Percentiles rank a stretch among this genome's conserved stretches.
These are phyloP conservation scores for Holcopasites calliopsidis DNA, from an alignment of 1,140 invertebrate species.

Conservation along the genomic window DNA sequence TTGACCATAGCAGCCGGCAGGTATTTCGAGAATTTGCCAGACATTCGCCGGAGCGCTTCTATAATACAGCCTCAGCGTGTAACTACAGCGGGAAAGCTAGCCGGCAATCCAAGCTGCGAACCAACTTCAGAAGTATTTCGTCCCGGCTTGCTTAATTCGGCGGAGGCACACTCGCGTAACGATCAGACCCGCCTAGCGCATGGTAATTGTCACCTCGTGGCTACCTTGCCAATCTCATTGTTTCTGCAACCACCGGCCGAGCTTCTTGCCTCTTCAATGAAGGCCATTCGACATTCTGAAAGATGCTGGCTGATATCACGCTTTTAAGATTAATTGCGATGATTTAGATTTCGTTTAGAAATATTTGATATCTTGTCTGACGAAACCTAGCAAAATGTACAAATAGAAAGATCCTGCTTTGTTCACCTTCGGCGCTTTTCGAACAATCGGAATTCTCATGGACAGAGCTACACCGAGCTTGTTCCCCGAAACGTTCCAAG, in stretches of 20 bases:
- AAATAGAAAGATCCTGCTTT: no score
- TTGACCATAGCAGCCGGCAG: slow-evolving; percentile 38
- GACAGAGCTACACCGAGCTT: no score
- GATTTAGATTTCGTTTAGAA: no score
- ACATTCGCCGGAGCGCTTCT: slow-evolving; percentile 18
- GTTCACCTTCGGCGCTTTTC: no score
- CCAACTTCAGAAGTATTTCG: slow-evolving; percentile 42
- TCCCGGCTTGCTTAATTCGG: slow-evolving; percentile 14
- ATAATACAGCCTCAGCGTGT: slow-evolving; percentile 36
- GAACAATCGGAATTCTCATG: background rate
- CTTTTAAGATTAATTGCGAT: no score
- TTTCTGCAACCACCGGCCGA: background rate
- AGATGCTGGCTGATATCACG: no score
- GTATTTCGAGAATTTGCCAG: slow-evolving; percentile 55
- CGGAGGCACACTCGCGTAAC: background rate
- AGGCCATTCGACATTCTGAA: background rate
- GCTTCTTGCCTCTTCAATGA: slow-evolving; percentile 25
- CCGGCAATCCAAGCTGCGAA: slow-evolving; percentile 2
- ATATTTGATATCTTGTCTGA: no score
- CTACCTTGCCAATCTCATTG: slow-evolving; percentile 37
- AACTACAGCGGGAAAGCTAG: slow-evolving; percentile 28
- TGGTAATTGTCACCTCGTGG: slow-evolving; percentile 44
- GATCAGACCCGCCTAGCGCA: slow-evolving; percentile 23
- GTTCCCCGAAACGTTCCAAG: background rate
- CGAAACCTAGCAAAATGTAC: no score